These are phyloP conservation scores for Phainopepla nitens DNA, from an alignment of 2,113 vertebrate species.

Conservation along the genomic window DNA sequence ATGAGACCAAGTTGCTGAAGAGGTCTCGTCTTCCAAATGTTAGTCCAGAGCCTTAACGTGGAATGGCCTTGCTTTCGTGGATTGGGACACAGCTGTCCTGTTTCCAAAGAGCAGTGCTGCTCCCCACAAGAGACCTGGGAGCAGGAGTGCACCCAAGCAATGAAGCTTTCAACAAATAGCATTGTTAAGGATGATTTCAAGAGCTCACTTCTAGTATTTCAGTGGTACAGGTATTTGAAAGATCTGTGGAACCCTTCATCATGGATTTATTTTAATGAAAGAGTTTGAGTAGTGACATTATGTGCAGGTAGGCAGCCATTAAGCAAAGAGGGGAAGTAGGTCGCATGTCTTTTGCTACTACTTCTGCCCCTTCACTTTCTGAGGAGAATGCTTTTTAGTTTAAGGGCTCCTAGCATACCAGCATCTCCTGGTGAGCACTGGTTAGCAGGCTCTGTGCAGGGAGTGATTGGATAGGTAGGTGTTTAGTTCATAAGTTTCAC, in stretches of 20 bases:
- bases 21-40: background rate
- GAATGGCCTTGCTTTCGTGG: background rate
- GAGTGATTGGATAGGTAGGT: background rate
- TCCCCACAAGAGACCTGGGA: background rate
- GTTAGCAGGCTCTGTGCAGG: background rate
- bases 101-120: background rate
- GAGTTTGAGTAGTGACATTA: background rate
- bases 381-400: background rate
- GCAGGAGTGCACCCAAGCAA: background rate
- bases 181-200: background rate
- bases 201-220: background rate
- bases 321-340: background rate
- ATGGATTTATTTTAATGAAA: background rate
- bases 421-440: background rate
- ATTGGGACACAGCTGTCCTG: accelerated
- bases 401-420: background rate
- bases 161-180: background rate
- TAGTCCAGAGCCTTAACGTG: background rate
- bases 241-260: background rate
- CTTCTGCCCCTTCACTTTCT: background rate
- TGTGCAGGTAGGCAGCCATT: background rate
- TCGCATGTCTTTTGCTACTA: background rate
- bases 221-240: background rate
- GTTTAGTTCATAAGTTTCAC: background rate
- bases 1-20: background rate